A percentile compares a stretch with the other conserved stretches of the same genome.
Evolutionary conservation across 1,140 invertebrate genomes (phyloP).

Genomic region (Oreohelix idahoensis): DNA sequence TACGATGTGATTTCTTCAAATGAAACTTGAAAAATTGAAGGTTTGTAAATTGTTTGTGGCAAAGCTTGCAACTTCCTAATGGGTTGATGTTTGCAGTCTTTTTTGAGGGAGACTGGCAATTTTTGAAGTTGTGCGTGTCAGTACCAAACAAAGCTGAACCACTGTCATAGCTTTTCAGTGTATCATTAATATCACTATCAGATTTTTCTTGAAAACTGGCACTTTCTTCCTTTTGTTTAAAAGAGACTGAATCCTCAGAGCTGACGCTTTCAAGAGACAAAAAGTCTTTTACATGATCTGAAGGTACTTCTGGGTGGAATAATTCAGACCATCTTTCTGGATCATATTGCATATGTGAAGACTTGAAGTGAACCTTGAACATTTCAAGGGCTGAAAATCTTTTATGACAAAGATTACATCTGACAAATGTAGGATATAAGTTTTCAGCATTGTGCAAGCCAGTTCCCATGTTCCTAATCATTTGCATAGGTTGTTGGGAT

Average conservation of each 20-base stretch:
- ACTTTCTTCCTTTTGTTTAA: too few relatives aligned
- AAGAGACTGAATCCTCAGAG: too few relatives aligned
- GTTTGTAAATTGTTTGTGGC: background rate
- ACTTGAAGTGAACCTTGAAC: background rate
- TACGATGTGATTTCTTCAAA: background rate
- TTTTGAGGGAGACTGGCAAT: background rate
- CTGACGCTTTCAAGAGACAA: too few relatives aligned
- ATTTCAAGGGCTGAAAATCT: background rate
- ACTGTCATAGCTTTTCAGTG: background rate
- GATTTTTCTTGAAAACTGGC: too few relatives aligned
- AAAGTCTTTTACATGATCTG: too few relatives aligned
- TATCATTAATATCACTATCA: background rate
- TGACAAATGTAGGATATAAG: too few relatives aligned
- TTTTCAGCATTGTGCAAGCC: too few relatives aligned
- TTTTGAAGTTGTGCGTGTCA: background rate
- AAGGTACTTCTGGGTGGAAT: background rate
- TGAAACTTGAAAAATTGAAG: background rate
- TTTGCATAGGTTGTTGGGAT: too few relatives aligned
- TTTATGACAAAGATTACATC: background rate
- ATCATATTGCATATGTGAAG: background rate
- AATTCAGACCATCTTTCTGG: background rate
- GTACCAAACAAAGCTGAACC: background rate
- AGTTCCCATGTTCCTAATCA: too few relatives aligned
- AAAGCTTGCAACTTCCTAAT: background rate
- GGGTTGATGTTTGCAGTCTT: background rate